phyloP scores from a whole-genome alignment of 1,140 invertebrate species.

The Caenorhabditis brenneri region DNA sequence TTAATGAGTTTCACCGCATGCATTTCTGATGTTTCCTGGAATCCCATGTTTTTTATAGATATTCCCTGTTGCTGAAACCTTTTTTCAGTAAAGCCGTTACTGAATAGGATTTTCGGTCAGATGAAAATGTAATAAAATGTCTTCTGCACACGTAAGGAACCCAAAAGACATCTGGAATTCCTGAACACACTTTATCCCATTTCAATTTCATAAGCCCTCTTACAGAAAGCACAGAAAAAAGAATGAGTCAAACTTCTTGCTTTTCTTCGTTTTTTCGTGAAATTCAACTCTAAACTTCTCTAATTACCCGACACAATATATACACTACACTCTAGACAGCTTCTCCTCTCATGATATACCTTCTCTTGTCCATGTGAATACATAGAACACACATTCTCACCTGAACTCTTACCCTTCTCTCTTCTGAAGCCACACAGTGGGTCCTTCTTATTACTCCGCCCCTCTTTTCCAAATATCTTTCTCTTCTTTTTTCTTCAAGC shows the following conservation, averaged over 20 bases:
- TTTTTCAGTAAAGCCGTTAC: too few relatives aligned
- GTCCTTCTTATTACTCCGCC: conserved; percentile 8
- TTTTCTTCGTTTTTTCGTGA: not conserved
- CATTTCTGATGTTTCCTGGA: too few relatives aligned
- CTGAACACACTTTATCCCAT: too few relatives aligned
- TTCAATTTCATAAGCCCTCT: too few relatives aligned
- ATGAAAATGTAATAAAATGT: too few relatives aligned
- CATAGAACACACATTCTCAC: conserved; percentile 28
- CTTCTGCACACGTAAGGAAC: too few relatives aligned
- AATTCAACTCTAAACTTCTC: not conserved
- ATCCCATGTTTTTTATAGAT: too few relatives aligned
- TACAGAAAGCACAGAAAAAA: not conserved
- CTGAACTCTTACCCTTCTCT: not conserved
- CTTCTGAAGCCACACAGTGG: too few relatives aligned
- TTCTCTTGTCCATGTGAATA: conserved; percentile 21
- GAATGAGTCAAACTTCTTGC: not conserved
- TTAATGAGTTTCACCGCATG: too few relatives aligned
- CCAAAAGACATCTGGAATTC: too few relatives aligned
- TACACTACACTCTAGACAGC: not conserved
- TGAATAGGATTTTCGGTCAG: too few relatives aligned
- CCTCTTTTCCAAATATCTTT: conserved; percentile 19
- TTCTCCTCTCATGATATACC: not conserved
- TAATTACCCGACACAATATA: not conserved
- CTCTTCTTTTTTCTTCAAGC: not conserved
- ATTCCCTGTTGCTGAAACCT: too few relatives aligned